Percentiles rank a stretch among this genome's conserved stretches.
These are phyloP conservation scores for Onychomys torridus DNA, from an alignment of 2,797 vertebrate species.

Conservation along the genomic window DNA sequence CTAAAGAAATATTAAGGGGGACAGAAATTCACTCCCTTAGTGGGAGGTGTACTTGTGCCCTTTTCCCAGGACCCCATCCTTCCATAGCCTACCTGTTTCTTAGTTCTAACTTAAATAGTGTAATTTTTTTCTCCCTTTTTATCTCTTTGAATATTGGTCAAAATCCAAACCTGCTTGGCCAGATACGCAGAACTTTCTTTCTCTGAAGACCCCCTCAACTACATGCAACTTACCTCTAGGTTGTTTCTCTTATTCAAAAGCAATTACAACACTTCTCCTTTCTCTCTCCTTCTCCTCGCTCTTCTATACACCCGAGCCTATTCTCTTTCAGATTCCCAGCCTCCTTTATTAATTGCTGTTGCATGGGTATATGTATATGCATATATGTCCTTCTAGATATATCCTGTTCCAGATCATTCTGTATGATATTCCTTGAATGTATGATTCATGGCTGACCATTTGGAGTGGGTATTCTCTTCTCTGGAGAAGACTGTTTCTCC, in stretches of 20 bases:
- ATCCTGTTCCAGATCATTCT: too few relatives aligned
- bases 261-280: background rate
- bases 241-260: background rate
- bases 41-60: too few relatives aligned
- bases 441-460: background rate
- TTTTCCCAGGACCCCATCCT: too few relatives aligned
- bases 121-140: background rate
- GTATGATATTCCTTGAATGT: too few relatives aligned
- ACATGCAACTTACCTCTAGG: background rate
- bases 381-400: too few relatives aligned
- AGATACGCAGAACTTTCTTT: background rate
- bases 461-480: background rate
- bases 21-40: background rate
- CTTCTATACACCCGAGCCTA: background rate
- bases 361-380: too few relatives aligned
- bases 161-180: background rate
- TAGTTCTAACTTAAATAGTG: background rate
- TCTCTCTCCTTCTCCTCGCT: background rate
- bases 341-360: background rate
- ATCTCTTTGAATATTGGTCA: too few relatives aligned
- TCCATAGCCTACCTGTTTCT: background rate
- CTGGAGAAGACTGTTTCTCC: background rate
- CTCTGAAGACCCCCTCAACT: background rate
- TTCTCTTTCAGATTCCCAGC: background rate
- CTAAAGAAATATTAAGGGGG: background rate